Evolutionary conservation across 2,797 vertebrate genomes (phyloP).

Genomic region (Tangara arthus): DNA sequence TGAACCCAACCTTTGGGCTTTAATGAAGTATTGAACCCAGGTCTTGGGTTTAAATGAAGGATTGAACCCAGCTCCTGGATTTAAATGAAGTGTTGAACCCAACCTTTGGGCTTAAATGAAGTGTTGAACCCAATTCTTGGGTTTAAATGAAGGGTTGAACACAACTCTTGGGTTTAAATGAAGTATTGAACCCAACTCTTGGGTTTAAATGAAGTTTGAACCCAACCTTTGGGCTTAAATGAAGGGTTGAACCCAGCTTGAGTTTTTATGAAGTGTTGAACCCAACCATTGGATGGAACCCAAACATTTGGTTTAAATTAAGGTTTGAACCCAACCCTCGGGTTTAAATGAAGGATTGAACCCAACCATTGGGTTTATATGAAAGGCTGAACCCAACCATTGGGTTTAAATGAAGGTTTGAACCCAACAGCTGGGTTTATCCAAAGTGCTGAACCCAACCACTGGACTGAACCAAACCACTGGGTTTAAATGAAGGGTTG

Average conservation of each 20-base stretch:
- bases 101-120: rapidly evolving
- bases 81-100: rapidly evolving
- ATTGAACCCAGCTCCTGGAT: rapidly evolving
- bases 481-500: too few relatives aligned
- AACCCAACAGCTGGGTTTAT: too few relatives aligned
- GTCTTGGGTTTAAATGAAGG: rapidly evolving
- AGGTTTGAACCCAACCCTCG: too few relatives aligned
- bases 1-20: rapidly evolving
- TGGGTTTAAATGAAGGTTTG: background rate
- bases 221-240: background rate
- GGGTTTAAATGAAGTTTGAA: too few relatives aligned
- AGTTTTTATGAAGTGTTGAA: rapidly evolving
- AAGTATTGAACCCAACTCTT: too few relatives aligned
- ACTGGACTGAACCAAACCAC: too few relatives aligned
- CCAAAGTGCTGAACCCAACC: too few relatives aligned
- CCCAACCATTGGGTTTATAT: background rate
- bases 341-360: too few relatives aligned
- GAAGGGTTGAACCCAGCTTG: background rate
- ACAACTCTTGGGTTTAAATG: rapidly evolving
- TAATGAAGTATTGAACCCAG: rapidly evolving
- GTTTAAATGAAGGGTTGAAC: background rate
- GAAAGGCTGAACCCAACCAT: background rate
- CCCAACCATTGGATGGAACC: background rate
- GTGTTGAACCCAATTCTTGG: rapidly evolving
- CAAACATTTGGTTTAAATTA: background rate